A percentile compares a stretch with the other conserved stretches of the same genome.
phyloP scores from a whole-genome alignment of 1,140 invertebrate genomes.

The Rhagoletis pomonella region DNA sequence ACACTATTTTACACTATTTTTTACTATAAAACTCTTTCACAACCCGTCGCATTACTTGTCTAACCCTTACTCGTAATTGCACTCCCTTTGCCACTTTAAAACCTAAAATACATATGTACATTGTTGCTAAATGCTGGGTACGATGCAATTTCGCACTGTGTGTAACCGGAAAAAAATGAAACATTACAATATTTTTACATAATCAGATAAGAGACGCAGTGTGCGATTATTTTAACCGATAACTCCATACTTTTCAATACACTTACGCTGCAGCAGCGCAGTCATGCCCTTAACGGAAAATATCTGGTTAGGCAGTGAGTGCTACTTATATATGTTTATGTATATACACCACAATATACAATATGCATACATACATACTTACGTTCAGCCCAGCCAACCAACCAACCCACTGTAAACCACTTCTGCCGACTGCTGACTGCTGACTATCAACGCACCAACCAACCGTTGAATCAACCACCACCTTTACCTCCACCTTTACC shows the following conservation, averaged over 20 bases:
- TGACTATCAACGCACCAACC: conserved; percentile 16
- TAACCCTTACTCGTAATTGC: not conserved
- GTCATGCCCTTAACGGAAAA: not conserved
- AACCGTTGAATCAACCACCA: conserved; percentile 40
- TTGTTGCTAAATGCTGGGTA: conserved; percentile 21
- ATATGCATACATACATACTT: not conserved
- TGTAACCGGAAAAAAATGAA: conserved; percentile 48
- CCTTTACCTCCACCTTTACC: conserved; percentile 26
- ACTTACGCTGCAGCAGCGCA: not conserved
- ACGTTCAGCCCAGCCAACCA: not conserved
- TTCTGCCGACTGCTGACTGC: not conserved
- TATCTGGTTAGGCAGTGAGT: not conserved
- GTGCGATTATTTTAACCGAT: conserved; percentile 48
- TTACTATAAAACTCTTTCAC: not conserved
- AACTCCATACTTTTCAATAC: not conserved
- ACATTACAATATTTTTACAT: conserved; percentile 68
- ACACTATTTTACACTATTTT: not conserved
- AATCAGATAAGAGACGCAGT: conserved; percentile 70
- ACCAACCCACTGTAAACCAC: not conserved
- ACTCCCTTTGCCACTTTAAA: too few species aligned
- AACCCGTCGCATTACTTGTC: not conserved
- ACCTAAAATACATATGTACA: not conserved
- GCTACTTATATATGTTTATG: not conserved
- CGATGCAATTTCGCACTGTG: conserved; percentile 15
- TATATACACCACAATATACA: too few species aligned